A percentile compares a stretch with the other conserved stretches of the same genome.
Evolutionary conservation across 2,797 vertebrate genomes (phyloP).

Genomic region (Halcyon smyrnensis): DNA sequence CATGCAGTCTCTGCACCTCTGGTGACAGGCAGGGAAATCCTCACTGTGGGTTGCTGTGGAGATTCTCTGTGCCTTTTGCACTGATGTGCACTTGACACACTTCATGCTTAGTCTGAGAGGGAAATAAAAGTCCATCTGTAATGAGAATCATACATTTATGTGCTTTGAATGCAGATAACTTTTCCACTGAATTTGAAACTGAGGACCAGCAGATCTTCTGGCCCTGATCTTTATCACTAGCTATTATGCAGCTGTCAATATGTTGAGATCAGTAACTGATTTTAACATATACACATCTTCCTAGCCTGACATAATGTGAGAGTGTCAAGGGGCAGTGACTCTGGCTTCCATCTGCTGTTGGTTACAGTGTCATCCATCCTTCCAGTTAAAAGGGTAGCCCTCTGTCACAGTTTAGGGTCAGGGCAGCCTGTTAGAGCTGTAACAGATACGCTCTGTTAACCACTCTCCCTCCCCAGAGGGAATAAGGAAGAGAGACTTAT

Average conservation of each 20-base stretch:
- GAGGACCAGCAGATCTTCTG: background rate
- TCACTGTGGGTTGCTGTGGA: background rate
- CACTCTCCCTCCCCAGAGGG: too few species aligned
- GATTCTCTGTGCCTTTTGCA: background rate
- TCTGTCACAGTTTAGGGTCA: background rate
- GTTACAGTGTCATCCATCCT: too few species aligned
- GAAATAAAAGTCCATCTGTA: background rate
- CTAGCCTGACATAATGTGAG: background rate
- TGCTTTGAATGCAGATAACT: background rate
- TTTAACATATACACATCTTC: background rate
- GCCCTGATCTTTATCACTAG: background rate
- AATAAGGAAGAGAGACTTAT: too few species aligned
- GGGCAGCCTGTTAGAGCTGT: too few species aligned
- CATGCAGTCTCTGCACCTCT: background rate
- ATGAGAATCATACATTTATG: background rate
- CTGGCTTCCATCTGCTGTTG: background rate
- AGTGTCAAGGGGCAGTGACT: background rate
- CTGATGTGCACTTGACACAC: background rate
- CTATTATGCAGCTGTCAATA: background rate
- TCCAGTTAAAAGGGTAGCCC: background rate
- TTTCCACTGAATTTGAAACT: background rate
- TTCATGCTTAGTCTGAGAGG: background rate
- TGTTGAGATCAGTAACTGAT: background rate
- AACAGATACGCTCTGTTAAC: too few species aligned
- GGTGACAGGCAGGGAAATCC: background rate